Evolutionary conservation across 2,797 vertebrate species (phyloP).

Genomic region (Onychomys leucogaster): DNA sequence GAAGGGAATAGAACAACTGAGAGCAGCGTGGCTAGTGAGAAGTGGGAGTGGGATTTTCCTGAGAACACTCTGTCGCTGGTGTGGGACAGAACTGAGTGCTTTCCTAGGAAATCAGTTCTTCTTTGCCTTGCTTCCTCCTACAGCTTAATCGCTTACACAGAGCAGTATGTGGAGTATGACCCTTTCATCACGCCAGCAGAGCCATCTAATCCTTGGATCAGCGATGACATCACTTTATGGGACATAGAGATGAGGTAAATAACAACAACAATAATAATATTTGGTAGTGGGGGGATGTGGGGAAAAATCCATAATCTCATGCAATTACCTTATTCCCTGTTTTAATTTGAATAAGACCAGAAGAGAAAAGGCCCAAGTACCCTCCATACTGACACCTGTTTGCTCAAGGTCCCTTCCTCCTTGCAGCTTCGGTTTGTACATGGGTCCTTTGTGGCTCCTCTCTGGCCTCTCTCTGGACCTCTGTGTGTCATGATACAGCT

Average conservation of each 20-base stretch:
- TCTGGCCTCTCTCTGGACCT: not conserved
- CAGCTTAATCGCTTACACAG: constrained; percentile 95
- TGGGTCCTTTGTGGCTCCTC: not conserved
- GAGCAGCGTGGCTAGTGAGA: not conserved
- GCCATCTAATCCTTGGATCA: constrained; percentile 96
- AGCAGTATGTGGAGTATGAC: constrained; percentile 97
- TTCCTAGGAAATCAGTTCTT: not conserved
- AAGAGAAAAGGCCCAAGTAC: not conserved
- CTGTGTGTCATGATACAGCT: not conserved
- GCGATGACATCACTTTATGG: constrained; percentile 94
- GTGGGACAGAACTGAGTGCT: not conserved
- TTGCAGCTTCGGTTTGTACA: not conserved
- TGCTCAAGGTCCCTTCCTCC: not conserved
- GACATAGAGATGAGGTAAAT: constrained; percentile 94
- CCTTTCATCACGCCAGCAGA: constrained; percentile 93
- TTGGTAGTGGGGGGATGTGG: not conserved
- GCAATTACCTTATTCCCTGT: not conserved
- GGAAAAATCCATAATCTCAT: not conserved
- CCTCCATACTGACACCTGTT: not conserved
- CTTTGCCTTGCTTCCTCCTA: constrained; percentile 60
- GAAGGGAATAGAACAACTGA: not conserved
- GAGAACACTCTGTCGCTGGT: not conserved
- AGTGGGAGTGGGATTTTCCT: not conserved
- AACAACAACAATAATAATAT: not conserved
- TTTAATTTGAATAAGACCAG: not conserved